Percentiles rank a stretch among this genome's conserved stretches.
phyloP scores from a whole-genome alignment of 1,140 invertebrate genomes.

The Dryas iulia region DNA sequence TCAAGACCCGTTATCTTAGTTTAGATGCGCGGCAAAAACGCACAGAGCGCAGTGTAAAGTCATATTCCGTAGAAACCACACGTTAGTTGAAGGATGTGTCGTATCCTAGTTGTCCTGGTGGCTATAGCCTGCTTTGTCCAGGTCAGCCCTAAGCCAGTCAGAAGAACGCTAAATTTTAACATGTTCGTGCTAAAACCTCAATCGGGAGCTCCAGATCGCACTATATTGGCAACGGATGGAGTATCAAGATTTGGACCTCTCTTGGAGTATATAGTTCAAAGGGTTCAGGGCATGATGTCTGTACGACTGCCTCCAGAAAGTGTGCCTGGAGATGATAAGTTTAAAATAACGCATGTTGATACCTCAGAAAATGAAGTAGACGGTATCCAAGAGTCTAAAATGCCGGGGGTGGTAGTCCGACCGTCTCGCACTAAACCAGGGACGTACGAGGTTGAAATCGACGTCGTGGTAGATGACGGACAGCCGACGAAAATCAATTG shows the following conservation, averaged over 20 bases:
- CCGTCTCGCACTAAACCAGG: conserved; percentile 64
- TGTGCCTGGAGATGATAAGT: background rate
- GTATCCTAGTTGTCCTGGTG: conserved; percentile 42
- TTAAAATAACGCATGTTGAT: conserved; percentile 41
- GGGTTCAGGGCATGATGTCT: conserved; percentile 82
- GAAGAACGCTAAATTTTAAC: conserved; percentile 67
- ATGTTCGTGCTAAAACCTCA: conserved; percentile 67
- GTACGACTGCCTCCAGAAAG: conserved; percentile 63
- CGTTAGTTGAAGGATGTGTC: conserved; percentile 54
- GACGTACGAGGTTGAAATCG: conserved; percentile 68
- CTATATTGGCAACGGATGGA: conserved; percentile 56
- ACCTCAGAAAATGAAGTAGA: conserved; percentile 61
- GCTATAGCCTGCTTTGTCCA: conserved; percentile 40
- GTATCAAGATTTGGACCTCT: conserved; percentile 82
- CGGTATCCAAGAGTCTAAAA: conserved; percentile 25
- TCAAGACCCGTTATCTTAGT: conserved; percentile 69
- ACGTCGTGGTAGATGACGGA: conserved; percentile 65
- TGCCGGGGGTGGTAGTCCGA: conserved; percentile 57
- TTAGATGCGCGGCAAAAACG: conserved; percentile 70
- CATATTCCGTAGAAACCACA: conserved; percentile 48
- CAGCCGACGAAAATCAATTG: conserved; percentile 44
- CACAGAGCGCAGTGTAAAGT: conserved; percentile 56
- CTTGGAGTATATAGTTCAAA: conserved; percentile 82
- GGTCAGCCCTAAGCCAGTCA: conserved; percentile 54
- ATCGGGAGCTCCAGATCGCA: conserved; percentile 45